These are phyloP conservation scores for Corvus hawaiiensis DNA, from an alignment of 2,113 vertebrate species.

Conservation along the genomic window DNA sequence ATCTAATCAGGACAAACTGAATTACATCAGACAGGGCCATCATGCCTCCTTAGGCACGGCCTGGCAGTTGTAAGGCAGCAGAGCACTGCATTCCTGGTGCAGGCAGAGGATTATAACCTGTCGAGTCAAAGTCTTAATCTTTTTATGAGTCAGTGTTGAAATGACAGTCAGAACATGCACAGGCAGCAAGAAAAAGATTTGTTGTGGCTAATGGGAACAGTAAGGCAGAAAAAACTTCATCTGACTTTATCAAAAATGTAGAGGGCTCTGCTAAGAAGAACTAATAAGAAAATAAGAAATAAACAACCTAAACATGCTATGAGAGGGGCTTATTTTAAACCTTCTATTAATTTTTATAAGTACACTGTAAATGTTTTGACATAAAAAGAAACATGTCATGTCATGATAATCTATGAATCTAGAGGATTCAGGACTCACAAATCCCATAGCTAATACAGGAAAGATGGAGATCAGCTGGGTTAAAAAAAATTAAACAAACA, in stretches of 20 bases:
- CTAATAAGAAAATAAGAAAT: background rate
- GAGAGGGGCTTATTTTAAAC: background rate
- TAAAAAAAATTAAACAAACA: background rate
- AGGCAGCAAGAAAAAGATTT: background rate
- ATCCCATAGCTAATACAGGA: background rate
- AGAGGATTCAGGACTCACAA: background rate
- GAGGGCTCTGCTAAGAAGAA: background rate
- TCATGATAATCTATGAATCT: background rate
- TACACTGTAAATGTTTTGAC: background rate
- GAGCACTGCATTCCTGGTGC: background rate
- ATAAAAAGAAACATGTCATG: background rate
- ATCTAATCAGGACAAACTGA: background rate
- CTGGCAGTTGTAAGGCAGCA: background rate
- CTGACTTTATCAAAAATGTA: background rate
- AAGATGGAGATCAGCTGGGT: background rate
- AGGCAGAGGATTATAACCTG: constrained; percentile 19
- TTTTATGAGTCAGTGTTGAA: constrained; percentile 4
- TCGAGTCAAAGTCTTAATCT: constrained; percentile 17
- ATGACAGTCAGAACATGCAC: constrained; percentile 7
- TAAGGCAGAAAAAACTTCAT: background rate
- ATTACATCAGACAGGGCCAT: background rate
- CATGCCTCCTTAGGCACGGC: background rate
- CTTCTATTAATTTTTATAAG: background rate
- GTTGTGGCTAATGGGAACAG: background rate
- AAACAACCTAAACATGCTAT: background rate